A percentile compares a stretch with the other conserved stretches of the same genome.
phyloP scores from a whole-genome alignment of 2,113 vertebrate genomes.

The Tragulus kanchil region DNA sequence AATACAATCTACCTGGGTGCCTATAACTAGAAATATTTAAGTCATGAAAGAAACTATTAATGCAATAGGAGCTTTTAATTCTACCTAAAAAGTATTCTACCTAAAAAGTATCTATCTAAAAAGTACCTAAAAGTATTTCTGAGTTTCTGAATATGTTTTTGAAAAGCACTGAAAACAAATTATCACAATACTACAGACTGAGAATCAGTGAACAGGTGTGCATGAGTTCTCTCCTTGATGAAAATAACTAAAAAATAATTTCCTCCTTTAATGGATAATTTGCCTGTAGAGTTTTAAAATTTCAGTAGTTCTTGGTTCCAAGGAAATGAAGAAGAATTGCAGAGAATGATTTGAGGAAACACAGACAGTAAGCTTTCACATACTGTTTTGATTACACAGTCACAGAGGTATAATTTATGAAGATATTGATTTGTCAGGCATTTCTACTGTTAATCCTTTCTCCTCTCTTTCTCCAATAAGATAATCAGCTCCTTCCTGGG shows the following conservation, averaged over 20 bases:
- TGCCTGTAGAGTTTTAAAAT: slow-evolving; percentile 26
- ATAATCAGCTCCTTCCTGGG: rapidly evolving
- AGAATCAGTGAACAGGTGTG: slow-evolving; percentile 48
- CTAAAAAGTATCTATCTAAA: not conserved
- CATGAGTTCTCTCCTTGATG: not conserved
- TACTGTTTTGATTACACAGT: not conserved
- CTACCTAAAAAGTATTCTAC: not conserved
- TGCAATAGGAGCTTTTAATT: not conserved
- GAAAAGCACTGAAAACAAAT: slow-evolving; percentile 61
- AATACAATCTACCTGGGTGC: not conserved
- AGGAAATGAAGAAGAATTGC: slow-evolving; percentile 36
- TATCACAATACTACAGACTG: not conserved
- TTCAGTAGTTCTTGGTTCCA: not conserved
- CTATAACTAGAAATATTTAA: slow-evolving; percentile 60
- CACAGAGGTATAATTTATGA: not conserved
- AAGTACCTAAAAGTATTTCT: too few species aligned
- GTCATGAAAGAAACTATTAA: slow-evolving; percentile 50
- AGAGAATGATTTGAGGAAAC: not conserved
- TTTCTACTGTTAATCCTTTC: not conserved
- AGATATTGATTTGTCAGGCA: not conserved
- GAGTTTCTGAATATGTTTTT: slow-evolving; percentile 40
- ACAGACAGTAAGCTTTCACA: not conserved
- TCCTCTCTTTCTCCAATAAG: not conserved
- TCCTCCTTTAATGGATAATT: slow-evolving; percentile 21
- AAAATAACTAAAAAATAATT: slow-evolving; percentile 63